Base-by-base conservation (phyloP, 2,113 vertebrate species). In the Acrocephalus kingi region DNA sequence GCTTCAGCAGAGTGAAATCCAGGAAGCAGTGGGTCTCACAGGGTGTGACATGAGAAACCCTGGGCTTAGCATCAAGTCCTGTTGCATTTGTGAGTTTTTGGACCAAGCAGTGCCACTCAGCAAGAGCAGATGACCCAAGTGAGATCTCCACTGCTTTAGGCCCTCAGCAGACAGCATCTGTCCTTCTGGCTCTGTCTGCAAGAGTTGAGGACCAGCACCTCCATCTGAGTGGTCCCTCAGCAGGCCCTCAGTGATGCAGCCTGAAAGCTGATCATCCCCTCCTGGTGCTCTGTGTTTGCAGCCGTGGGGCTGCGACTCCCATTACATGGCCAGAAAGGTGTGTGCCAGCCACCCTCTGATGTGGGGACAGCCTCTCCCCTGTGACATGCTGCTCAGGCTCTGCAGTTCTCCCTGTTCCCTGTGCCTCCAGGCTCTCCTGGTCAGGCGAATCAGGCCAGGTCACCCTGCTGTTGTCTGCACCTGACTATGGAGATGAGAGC, bases 241-340 rank as follows among this genome's bases (percentile, higher is more conserved):
- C 33, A 52, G 62, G 33, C 37, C 51, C 7, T 27, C 68, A 56
- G 78, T 61, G 18, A 18, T 2, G 3, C 21, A 75, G 51, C 24
- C 62, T 75, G 49, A 45, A 79, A 41, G 56, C 31, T 37, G 14
- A 66, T 14, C 35, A 39, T 21, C 27, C n/a, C n/a, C 58, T 59
- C 23, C 30, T 51, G 22, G 22, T 27, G 35, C 56, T 69, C 77
- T 66, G 24, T 20, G 69, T n/a, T 71, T 0, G 1, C 51, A 82
- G 48, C 13, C 0, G 0, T 2, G 31, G 66, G 20, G 25, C 54
- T 68, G n/a, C 16, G 8, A 56, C 28, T 54, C 16, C 28, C 41
- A 17, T 10, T 11, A 28, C 28, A 16, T 5, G 10, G 20, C 9
- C 39, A 46, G 35, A 39, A 64, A 55, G 0, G 0, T 24, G 49